Conservation (phyloP, 2,113 vertebrate genomes). For the Pituophis catenifer region DNA sequence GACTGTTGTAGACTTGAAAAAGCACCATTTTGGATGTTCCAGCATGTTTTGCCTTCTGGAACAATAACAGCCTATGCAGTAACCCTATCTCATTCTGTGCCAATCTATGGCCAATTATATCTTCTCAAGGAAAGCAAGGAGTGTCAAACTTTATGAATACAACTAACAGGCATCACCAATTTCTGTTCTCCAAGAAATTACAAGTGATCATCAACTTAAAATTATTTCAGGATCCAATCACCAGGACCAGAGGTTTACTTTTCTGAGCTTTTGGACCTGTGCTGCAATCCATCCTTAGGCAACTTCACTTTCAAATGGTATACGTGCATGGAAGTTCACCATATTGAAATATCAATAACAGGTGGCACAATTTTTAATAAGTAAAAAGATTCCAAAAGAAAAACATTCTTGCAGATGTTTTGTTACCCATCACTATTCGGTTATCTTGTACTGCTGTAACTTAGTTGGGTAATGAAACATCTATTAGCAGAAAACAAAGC, state of each 20-base stretch:
- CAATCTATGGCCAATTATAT: background rate
- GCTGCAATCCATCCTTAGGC: background rate
- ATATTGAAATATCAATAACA: background rate
- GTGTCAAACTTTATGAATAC: background rate
- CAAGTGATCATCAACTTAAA: background rate
- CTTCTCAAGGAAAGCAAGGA: background rate
- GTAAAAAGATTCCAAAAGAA: background rate
- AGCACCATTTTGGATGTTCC: background rate
- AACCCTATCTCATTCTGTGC: background rate
- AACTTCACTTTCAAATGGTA: background rate
- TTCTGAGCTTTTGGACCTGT: background rate
- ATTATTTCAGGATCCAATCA: too few relatives aligned
- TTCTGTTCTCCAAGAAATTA: background rate
- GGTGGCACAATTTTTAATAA: background rate
- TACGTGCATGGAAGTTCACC: background rate
- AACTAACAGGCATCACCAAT: background rate
- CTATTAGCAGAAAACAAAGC: background rate
- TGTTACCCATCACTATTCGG: background rate
- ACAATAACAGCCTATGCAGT: background rate
- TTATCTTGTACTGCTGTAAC: background rate
- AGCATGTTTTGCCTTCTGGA: background rate
- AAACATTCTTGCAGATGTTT: background rate
- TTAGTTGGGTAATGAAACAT: background rate
- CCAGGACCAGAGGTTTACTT: background rate
- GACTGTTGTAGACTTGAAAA: background rate